Base-by-base conservation (phyloP, 2,888 invertebrate genomes). In the Galerucella calmariensis region DNA sequence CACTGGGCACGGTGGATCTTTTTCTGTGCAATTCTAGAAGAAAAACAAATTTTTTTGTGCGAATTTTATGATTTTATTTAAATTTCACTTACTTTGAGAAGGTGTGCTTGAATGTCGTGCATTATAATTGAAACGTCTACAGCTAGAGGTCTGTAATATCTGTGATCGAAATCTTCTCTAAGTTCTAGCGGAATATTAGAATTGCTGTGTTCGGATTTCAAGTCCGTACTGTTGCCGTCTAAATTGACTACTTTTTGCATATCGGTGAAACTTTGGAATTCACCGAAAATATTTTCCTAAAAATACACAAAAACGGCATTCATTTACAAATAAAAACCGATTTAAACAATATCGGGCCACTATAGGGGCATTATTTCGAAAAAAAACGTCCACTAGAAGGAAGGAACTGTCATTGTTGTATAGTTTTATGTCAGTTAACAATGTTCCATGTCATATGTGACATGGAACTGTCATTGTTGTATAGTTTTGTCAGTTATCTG, bases 261-360 rank as follows among this genome's bases (percentile, higher is more conserved):
- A 83, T 98, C 97, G 0, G 95, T 95, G 84, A 97, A 97, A 35
- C 91, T 91, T 88, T 99, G 98, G 89, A 97, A 96, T 87, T 97
- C 97, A 0, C 99, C 99, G 86, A 99, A 97, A 80, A 99, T 96
- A 85, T 99, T 99, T 88, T 99, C 98, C 90, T 93, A 84, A 58
- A 88, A 83, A 35, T 20, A 27, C 4, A 56, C 41, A 56, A 58
- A 58, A 58, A 24, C 35, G 35, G 35, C 35, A 8, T 35, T 8
- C 2, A 35, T 35, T 35, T 35, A 35, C 35, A 35, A 35, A 35
- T 35, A 35, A 35, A 35, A 35, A 35, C 35, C 6, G 35, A 35
- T 35, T 35, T 35, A 8, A 35, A 8, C 8, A 35, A 35, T 35
- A 35, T 0, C 8, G 1, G 8, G 35, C 1, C 35, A 35, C 8